phyloP scores from a whole-genome alignment of 2,113 vertebrate species.

The Corynorhinus townsendii region DNA sequence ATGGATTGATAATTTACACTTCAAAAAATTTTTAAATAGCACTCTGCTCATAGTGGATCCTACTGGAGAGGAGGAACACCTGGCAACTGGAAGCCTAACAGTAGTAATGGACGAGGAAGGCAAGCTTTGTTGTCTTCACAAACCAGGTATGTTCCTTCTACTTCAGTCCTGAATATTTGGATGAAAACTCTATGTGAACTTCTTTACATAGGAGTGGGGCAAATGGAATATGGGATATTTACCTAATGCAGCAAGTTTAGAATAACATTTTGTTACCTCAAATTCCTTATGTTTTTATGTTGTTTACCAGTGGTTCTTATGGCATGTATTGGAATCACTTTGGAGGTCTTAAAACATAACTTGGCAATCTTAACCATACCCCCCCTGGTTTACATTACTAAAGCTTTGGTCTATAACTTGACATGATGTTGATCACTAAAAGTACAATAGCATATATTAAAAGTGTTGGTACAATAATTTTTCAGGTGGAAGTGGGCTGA shows the following conservation, averaged over 20 bases:
- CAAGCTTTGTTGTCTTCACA: conserved; percentile 89
- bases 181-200: not conserved
- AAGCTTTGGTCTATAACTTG: not conserved
- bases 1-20: not conserved
- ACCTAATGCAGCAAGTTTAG: not conserved
- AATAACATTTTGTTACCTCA: not conserved
- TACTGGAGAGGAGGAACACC: conserved; percentile 91
- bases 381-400: not conserved
- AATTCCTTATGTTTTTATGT: not conserved
- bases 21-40: conserved; percentile 72
- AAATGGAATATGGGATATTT: not conserved
- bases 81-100: conserved; percentile 89
- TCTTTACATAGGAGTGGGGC: not conserved
- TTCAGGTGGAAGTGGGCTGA: conserved; percentile 91
- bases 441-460: not conserved
- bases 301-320: not conserved
- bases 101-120: conserved; percentile 91
- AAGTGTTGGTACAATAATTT: conserved; percentile 6
- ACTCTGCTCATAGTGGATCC: conserved; percentile 92
- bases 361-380: not conserved
- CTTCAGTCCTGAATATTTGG: not conserved
- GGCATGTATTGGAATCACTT: not conserved
- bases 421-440: not conserved
- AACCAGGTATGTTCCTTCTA: conserved; percentile 88
- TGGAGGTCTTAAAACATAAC: not conserved